Base-by-base conservation (phyloP, 2,888 invertebrate species). In the Lycaena phlaeas region DNA sequence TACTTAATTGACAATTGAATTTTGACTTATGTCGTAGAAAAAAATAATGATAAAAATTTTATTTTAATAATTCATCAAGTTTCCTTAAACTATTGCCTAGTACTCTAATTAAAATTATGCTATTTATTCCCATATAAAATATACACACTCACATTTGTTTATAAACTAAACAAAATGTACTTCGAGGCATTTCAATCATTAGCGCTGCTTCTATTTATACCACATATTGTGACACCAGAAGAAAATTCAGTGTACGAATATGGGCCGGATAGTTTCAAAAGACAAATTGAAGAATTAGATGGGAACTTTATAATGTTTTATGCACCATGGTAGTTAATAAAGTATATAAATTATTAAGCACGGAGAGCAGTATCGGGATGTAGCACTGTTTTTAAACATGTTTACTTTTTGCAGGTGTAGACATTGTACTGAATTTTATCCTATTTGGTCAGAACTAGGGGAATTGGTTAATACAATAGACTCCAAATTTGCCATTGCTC, bases 241-340 rank as follows among this genome's bases (percentile, higher is more conserved):
- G 77, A 89, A 85, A 74, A 87, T 81, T 34, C 86, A 75, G 51
- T 86, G 64, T 76, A 73, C 43, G 72, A 81, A 52, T 88, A 91
- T 39, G 87, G 87, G 42, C 87, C 71, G 10, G 87, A 88, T 43
- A 89, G 86, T 57, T 92, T 92, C 59, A 85, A 86, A 27, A 73
- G 81, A 39, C 88, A 89, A 69, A 76, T 87, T 59, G 84, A 87
- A 49, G 87, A 88, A 60, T 87, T 76, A 70, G 78, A 88, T 61
- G 90, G 92, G 53, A 90, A 91, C 67, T 93, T 92, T 66, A 85
- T 93, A 1, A 90, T 92, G 88, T 93, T 92, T 68, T 92, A 88
- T 72, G 92, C 92, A 6, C 92, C 92, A 36, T 93, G 93, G 93
- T 92, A 76, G 85, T 87, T 74, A 57, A 9, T 6, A 29, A 17